Evolutionary conservation across 2,113 vertebrate genomes (phyloP), one percentile per base, ranked within the genome.

Genomic region (Chaetorhynchus papuensis): DNA sequence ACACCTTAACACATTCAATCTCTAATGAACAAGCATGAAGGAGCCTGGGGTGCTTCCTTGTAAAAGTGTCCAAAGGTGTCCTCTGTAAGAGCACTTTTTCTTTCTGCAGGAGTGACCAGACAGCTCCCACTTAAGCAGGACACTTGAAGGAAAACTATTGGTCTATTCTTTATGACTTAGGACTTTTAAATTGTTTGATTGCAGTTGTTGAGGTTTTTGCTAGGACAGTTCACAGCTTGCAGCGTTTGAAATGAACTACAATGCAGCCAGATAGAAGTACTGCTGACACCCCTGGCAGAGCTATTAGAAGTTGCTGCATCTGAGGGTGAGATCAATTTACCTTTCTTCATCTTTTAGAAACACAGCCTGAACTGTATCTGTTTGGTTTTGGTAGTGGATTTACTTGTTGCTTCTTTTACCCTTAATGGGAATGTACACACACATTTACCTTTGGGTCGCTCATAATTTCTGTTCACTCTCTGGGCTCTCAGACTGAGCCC

Each of bases 371-470:
- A 57, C 63, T 83, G 49, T 35, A 75, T 60, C 72, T 75, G 13
- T 47, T 83, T 68, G 45, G 60, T 6, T 71, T 74, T 54, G 52
- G 68, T 33, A 68, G 59, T 65, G 22, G 63, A 76, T 92, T 95
- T 87, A 77, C 93, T 74, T 87, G 68, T 75, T 90, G 33, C 56
- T 81, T 83, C 89, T 85, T 94, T 91, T 65, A 79, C 68, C n/a
- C 28, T 72, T 80, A 83, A 50, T 37, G 56, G 41, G 42, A 76
- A 76, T 30, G 33, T 42, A 21, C 18, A 69, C 27, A 71, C n/a
- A 50, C 20, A 14, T 82, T 90, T 85, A 74, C 89, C 88, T 80
- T 64, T 68, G 37, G 52, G 26, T 90, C 75, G 70, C 56, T 81
- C 74, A 24, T 63, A 87, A 89, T 53, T 91, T 83, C 65, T 79